Evolutionary conservation across 1,140 invertebrate species (phyloP).

Genomic region (Arion vulgaris): DNA sequence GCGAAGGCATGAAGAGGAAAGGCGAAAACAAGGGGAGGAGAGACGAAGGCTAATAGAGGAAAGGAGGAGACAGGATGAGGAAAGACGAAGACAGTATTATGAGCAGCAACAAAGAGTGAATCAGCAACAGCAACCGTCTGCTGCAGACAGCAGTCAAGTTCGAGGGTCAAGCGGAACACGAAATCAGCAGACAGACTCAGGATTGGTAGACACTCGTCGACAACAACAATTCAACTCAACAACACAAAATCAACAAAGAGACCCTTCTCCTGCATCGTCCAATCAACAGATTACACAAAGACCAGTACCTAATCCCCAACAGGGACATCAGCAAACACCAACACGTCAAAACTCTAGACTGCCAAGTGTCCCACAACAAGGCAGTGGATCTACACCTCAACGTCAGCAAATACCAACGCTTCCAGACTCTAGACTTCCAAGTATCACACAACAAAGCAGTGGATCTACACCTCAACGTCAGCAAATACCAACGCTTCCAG

Average conservation of each 20-base stretch:
- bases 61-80: slow-evolving; percentile 18
- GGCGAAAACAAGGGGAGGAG: background rate
- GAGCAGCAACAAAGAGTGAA: background rate
- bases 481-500: background rate
- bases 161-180: background rate
- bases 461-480: too few relatives aligned
- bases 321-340: background rate
- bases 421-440: background rate
- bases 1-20: slow-evolving; percentile 8
- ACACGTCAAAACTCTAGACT: background rate
- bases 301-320: background rate
- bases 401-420: background rate
- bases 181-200: background rate
- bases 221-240: background rate
- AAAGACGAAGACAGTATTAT: background rate
- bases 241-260: background rate
- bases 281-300: background rate
- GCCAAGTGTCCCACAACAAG: background rate
- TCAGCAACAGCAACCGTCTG: background rate
- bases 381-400: too few relatives aligned
- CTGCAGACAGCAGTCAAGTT: background rate
- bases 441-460: too few relatives aligned
- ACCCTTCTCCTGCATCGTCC: background rate
- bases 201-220: background rate
- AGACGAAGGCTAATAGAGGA: background rate